Conservation (phyloP, 1,140 invertebrate species). For the Eriosoma lanigerum region DNA sequence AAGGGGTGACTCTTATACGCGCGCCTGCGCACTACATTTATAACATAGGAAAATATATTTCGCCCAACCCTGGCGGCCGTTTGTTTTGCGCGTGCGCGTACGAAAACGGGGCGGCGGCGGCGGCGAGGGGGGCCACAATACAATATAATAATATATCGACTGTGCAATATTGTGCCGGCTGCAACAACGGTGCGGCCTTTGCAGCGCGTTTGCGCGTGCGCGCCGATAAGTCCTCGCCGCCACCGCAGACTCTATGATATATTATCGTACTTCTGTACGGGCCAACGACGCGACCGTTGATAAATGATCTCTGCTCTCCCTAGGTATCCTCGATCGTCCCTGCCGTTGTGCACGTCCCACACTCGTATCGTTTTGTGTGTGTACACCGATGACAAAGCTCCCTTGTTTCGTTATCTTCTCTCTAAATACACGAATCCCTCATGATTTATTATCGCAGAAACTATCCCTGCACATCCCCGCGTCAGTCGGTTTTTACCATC, state of each 20-base stretch:
- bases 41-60: constrained; percentile 33
- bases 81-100: neutral
- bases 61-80: neutral
- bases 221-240: neutral
- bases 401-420: constrained; percentile 48
- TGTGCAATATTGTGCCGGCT: neutral
- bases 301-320: constrained; percentile 31
- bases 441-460: constrained; percentile 47
- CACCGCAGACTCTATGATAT: neutral
- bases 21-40: too few relatives aligned
- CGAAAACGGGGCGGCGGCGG: neutral
- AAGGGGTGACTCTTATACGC: neutral
- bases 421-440: constrained; percentile 32
- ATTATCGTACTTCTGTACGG: neutral
- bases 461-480: neutral
- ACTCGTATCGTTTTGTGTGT: neutral
- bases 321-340: too few relatives aligned
- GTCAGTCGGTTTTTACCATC: neutral
- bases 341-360: neutral
- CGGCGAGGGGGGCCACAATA: neutral
- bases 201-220: neutral
- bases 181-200: neutral
- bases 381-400: constrained; percentile 47
- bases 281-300: constrained; percentile 20
- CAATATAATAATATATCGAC: too few relatives aligned